A percentile compares a stretch with the other conserved stretches of the same genome.
These are phyloP conservation scores for Hypolimnas misippus DNA, from an alignment of 2,888 invertebrate species.

Conservation along the genomic window DNA sequence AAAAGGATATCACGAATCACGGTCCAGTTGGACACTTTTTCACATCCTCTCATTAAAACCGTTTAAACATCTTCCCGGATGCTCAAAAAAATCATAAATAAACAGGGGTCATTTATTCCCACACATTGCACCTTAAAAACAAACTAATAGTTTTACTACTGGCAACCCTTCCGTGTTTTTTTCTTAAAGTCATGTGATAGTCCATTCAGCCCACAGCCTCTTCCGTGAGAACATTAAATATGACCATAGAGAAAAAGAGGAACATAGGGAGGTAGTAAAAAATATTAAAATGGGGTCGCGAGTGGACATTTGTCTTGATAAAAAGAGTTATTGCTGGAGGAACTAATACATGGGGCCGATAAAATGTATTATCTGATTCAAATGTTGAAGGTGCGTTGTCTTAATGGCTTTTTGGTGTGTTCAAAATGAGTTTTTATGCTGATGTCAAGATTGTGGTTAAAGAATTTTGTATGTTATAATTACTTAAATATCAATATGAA, in stretches of 20 bases:
- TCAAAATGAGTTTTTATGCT: conserved; percentile 27
- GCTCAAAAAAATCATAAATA: conserved; percentile 62
- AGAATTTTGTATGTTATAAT: neutral
- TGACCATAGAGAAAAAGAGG: conserved; percentile 69
- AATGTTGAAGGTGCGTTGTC: conserved; percentile 55
- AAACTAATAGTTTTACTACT: conserved; percentile 75
- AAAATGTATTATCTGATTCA: conserved; percentile 61
- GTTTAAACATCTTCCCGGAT: conserved; percentile 80
- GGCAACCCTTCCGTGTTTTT: conserved; percentile 81
- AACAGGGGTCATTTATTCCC: conserved; percentile 79
- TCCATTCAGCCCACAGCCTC: conserved; percentile 77
- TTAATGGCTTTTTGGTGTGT: conserved; percentile 34
- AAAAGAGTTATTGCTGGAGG: conserved; percentile 64
- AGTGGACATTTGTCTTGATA: conserved; percentile 75
- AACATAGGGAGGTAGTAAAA: conserved; percentile 60
- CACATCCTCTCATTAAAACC: conserved; percentile 72
- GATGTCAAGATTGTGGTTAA: conserved; percentile 6
- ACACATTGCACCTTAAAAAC: conserved; percentile 69
- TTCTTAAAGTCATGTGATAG: conserved; percentile 56
- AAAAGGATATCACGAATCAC: conserved; percentile 30
- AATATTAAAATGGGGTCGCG: conserved; percentile 66
- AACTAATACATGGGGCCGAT: conserved; percentile 63
- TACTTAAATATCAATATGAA: neutral
- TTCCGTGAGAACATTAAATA: conserved; percentile 82
- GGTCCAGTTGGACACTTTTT: conserved; percentile 67